A percentile compares a stretch with the other conserved stretches of the same genome.
Conservation (phyloP, 2,888 invertebrate genomes). For the Aphodius sticticus region DNA sequence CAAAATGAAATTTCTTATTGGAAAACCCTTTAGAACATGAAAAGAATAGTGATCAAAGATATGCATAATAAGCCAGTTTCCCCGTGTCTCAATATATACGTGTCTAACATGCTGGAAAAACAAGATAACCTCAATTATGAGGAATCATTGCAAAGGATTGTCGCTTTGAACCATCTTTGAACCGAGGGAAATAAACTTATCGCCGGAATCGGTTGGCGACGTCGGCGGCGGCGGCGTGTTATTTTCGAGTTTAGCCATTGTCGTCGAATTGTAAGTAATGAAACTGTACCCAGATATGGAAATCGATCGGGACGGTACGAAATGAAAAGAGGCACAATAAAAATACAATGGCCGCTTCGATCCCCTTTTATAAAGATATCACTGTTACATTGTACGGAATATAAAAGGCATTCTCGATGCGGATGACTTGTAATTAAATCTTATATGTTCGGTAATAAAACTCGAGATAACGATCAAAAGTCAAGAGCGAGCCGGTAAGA, state of each 20-base stretch:
- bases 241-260: neutral
- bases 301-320: slow-evolving; percentile 12
- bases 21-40: no score
- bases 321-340: slow-evolving; percentile 16
- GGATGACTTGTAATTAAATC: slow-evolving; percentile 24
- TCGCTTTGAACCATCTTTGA: neutral
- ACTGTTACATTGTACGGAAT: slow-evolving; percentile 24
- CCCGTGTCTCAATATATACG: no score
- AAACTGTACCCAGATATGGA: slow-evolving; percentile 20
- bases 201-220: no score
- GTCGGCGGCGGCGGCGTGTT: neutral
- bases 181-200: no score
- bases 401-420: slow-evolving; percentile 23
- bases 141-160: neutral
- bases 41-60: no score
- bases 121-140: no score
- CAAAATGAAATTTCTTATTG: no score
- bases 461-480: slow-evolving; percentile 19
- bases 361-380: slow-evolving; percentile 25
- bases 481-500: slow-evolving; percentile 14
- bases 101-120: no score
- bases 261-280: neutral
- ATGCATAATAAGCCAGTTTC: no score
- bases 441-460: slow-evolving; percentile 22
- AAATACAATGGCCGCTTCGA: slow-evolving; percentile 16